Base-by-base conservation (phyloP, 1,140 invertebrate genomes). In the Lucilia cuprina region DNA sequence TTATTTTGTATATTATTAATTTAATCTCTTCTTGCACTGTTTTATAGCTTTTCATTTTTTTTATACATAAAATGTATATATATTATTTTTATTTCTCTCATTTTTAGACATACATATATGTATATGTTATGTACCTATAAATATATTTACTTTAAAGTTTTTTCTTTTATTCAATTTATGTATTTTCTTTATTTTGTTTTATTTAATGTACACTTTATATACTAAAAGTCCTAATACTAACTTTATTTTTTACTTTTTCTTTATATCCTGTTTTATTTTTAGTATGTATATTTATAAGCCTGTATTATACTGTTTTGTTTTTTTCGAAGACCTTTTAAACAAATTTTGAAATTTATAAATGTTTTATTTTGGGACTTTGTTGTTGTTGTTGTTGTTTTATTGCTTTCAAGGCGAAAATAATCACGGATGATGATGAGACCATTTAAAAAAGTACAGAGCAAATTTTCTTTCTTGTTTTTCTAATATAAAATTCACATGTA, bases 391-490 rank as follows among this genome's bases (percentile, higher is more conserved):
- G 25, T 30, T 30, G 25, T 3, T 30, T 30, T 30, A 30, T 30
- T 30, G 25, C 25, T 30, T 30, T 30, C 25, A 85, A 89, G 89
- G 89, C 88, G 88, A 89, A 91, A 90, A 91, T 89, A 91, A 90
- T 89, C 89, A 86, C 86, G 88, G 87, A 91, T 91, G 89, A 90
- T 91, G 88, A 90, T 91, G 88, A 91, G 89, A 90, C 88, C 89
- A 91, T 90, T 85, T 82, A 70, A 84, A 35, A 70, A 84, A 35
- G 8, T 70, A 80, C 19, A 80, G 77, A 85, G 82, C 82, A 83
- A 70, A 35, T 35, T 83, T 83, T 83, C 21, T 10, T 70, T 25
- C 25, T 25, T 70, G 3, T 70, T 65, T 65, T 65, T 65, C 49
- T 49, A 49, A 55, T 41, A 14, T 55, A 55, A 21, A 21, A 70